Evolutionary conservation across 2,797 vertebrate species (phyloP), one percentile per base, ranked within the genome.

Genomic region (Tragopan temminckii): DNA sequence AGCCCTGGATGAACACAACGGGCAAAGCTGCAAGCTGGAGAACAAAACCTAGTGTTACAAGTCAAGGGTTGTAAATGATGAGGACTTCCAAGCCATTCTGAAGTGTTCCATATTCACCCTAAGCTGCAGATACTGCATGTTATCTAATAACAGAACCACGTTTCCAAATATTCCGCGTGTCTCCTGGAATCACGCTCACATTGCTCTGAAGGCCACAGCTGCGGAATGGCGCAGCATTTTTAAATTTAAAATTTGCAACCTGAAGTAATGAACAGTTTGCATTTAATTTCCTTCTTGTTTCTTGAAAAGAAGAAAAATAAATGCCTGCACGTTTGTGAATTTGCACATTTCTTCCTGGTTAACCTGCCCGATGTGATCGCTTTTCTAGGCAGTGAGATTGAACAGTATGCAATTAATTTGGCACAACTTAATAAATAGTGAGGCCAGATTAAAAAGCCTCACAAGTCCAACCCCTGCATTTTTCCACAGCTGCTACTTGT

Each of bases 291-390:
- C 80, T 91, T 38, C 19, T 36, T 84, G 50, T 70, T 94, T 82
- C 90, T 91, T 69, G 76, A 63, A 76, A 81, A 76, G 72, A 92
- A 94, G 79, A 84, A 76, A 90, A 81, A 24, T 25, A 88, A 89
- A 94, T 17, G 9, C 61, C 61, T 12, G 31, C 46, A 38, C 25
- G 18, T 52, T 80, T 81, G 80, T 55, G 63, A 52, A 78, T 88
- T 62, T 55, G 70, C 84, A 59, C 35, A 52, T 81, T 94, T 88
- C 93, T 86, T 80, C 85, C 80, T 88, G 70, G 89, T 89, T 89
- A 89, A 91, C 67, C 72, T 66, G 71, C 75, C 61, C 48, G 81
- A 95, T 88, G 70, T 75, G 69, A 89, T 85, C 7, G 29, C 69
- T 91, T 31, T 83, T 80, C 68, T 15, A 78, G 66, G 62, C 63